Evolutionary conservation across 2,888 invertebrate genomes (phyloP), one percentile per base, ranked within the genome.

Genomic region (Notocelia uddmanniana): DNA sequence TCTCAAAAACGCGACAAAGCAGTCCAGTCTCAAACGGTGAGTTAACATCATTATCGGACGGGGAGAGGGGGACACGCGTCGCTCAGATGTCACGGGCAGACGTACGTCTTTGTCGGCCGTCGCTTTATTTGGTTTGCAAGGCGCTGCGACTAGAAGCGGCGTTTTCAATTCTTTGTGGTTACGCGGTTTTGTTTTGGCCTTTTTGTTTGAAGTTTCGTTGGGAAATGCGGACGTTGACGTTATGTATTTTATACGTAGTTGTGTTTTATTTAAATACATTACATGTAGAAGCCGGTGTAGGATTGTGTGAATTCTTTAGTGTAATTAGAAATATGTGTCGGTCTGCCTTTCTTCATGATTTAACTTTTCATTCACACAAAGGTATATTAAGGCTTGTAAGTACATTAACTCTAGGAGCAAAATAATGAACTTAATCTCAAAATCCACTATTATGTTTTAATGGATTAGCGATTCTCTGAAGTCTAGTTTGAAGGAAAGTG

Each of bases 21-120:
- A 82, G 84, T 83, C 84, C 85, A 83, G 85, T 87, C 88, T 88
- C 89, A 89, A 88, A 89, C 89, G 88, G 88, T 87, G 89, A 91
- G 91, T 91, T 92, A 91, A 92, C 92, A 92, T 92, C 92, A 92
- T 92, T 92, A 92, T 91, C 90, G 75, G 78, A 78, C 76, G 74
- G 82, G 76, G 74, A 74, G 74, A 73, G 85, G 88, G 89, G 86
- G 92, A 91, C 92, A 91, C 90, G 90, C 90, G 92, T 92, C 92
- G 90, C 92, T 92, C 92, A 92, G 89, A 91, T 90, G 93, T 93
- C 93, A 89, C 89, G 85, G 85, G 80, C 92, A 93, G 92, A 92
- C 92, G 91, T 91, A 92, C 93, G 92, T 93, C 93, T 93, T 92
- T 92, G 92, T 92, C 90, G 89, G 85, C 87, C 90, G 88, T 81